Conservation (phyloP, 30 jellyfish, hydroid and myxozoan species). For the Catostylus mosaicus region DNA sequence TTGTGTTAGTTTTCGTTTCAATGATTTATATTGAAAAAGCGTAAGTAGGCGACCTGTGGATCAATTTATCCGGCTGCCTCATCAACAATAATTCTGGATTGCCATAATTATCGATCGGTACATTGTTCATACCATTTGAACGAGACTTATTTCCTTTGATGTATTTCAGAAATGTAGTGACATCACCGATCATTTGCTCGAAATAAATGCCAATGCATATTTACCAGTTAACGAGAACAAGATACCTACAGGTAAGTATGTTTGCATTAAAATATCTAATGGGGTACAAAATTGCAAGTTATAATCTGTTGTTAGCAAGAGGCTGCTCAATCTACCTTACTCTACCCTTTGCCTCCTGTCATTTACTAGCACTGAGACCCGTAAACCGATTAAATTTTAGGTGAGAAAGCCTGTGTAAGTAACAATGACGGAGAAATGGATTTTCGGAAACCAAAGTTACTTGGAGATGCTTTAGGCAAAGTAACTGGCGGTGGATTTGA, state of each 20-base stretch:
- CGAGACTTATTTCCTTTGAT: no score
- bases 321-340: not conserved
- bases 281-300: not conserved
- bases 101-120: no score
- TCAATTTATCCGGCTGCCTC: no score
- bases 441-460: constrained; percentile 52
- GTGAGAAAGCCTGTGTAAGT: constrained; percentile 65
- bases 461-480: constrained; percentile 60
- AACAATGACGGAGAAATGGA: constrained; percentile 67
- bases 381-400: constrained; percentile 50
- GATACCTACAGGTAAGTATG: constrained; percentile 77
- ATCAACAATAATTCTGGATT: no score
- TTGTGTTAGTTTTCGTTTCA: no score
- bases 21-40: no score
- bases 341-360: no score
- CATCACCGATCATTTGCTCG: constrained; percentile 70
- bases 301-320: no score
- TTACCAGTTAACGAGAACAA: constrained; percentile 61
- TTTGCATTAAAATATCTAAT: not conserved
- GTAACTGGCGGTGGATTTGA: constrained; percentile 73
- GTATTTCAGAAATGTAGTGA: constrained; percentile 50
- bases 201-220: constrained; percentile 74
- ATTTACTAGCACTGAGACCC: no score
- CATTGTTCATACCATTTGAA: no score
- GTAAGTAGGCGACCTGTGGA: no score